Conservation (phyloP, 1,140 invertebrate species). For the Bicyclus anynana region DNA sequence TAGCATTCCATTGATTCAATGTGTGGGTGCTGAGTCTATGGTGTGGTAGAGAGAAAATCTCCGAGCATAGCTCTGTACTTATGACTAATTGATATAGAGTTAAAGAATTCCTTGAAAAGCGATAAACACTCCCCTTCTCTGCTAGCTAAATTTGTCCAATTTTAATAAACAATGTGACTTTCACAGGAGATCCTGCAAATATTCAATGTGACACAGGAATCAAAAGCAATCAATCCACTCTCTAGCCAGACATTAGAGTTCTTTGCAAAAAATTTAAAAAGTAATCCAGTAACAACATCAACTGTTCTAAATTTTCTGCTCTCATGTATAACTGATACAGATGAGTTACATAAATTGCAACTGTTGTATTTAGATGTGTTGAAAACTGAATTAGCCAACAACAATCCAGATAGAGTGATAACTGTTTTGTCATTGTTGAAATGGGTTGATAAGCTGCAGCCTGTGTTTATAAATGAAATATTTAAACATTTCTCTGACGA, state of each 20-base stretch:
- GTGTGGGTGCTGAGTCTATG: too few relatives aligned
- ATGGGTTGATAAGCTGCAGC: conserved; percentile 48
- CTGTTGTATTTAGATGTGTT: conserved; percentile 51
- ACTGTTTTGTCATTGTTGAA: conserved; percentile 51
- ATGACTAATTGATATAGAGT: too few relatives aligned
- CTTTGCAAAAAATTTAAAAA: conserved; percentile 52
- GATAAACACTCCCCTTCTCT: too few relatives aligned
- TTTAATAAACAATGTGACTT: neutral
- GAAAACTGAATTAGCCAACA: conserved; percentile 46
- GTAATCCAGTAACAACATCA: conserved; percentile 61
- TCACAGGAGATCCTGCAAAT: conserved; percentile 58
- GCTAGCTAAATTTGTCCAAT: too few relatives aligned
- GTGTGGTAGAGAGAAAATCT: too few relatives aligned
- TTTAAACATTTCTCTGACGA: conserved; percentile 51
- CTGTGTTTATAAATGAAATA: conserved; percentile 46
- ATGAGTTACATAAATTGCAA: conserved; percentile 46
- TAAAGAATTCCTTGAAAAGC: neutral
- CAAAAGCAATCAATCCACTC: conserved; percentile 29
- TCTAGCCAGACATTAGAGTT: conserved; percentile 42
- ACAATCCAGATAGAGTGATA: conserved; percentile 51
- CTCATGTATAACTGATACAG: conserved; percentile 30
- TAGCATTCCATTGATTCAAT: too few relatives aligned
- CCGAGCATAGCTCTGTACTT: too few relatives aligned
- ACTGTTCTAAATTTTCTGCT: conserved; percentile 47
- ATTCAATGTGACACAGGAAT: conserved; percentile 43